These are phyloP conservation scores for Tringa solitaria DNA, from an alignment of 2,113 vertebrate species.

Conservation along the genomic window DNA sequence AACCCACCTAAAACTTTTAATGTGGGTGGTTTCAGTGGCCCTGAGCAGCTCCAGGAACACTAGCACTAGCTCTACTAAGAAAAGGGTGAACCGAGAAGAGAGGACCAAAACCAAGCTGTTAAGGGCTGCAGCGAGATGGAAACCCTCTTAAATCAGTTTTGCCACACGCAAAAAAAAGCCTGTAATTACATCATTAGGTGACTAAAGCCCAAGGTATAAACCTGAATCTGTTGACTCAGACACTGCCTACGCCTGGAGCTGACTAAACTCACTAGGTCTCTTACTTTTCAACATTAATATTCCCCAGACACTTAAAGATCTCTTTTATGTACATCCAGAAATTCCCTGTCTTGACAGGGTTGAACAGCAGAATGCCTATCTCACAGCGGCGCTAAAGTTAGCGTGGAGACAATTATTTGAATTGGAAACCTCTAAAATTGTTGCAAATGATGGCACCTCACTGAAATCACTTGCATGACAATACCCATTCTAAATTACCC, in stretches of 20 bases:
- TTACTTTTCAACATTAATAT: neutral
- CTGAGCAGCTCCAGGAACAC: neutral
- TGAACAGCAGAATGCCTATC: neutral
- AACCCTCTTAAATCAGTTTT: neutral
- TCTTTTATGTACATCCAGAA: neutral
- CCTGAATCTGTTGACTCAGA: slow-evolving; percentile 3
- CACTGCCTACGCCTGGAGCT: neutral
- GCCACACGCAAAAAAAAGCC: neutral
- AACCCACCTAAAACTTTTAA: neutral
- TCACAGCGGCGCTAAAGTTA: neutral
- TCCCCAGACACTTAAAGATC: neutral
- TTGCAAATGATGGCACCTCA: neutral
- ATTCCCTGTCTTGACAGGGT: neutral
- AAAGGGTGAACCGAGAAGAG: neutral
- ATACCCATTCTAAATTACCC: neutral
- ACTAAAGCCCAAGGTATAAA: neutral
- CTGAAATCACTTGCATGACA: neutral
- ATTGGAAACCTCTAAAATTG: neutral
- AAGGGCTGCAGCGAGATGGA: neutral
- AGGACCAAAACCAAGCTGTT: neutral
- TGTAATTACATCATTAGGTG: neutral
- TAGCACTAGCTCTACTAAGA: neutral
- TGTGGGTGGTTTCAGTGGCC: neutral
- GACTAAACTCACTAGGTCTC: neutral
- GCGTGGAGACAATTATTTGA: neutral